Evolutionary conservation across 2,113 vertebrate genomes (phyloP).

Genomic region (Cathartes aura): DNA sequence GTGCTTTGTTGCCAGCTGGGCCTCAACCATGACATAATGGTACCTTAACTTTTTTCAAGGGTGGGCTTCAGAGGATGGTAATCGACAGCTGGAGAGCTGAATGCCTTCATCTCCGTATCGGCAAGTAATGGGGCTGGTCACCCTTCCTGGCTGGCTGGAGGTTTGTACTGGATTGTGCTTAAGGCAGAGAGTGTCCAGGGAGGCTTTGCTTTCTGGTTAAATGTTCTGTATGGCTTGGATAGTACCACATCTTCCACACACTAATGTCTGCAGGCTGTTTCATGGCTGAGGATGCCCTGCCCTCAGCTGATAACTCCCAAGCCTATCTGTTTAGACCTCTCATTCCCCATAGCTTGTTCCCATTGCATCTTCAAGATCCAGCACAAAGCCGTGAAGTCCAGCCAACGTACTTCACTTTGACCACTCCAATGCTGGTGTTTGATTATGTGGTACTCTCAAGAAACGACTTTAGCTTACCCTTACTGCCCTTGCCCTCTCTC

Average conservation of each 20-base stretch:
- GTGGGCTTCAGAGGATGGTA: neutral
- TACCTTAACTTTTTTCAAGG: neutral
- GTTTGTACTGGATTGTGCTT: neutral
- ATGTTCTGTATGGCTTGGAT: neutral
- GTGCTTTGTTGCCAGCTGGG: too few relatives aligned
- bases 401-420: neutral
- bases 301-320: neutral
- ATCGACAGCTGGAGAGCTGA: neutral
- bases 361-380: neutral
- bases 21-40: too few relatives aligned
- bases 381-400: neutral
- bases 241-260: neutral
- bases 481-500: neutral
- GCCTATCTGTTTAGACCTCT: neutral
- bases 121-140: neutral
- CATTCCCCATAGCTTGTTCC: neutral
- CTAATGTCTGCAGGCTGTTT: neutral
- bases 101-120: neutral
- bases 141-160: neutral
- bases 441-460: neutral
- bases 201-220: neutral
- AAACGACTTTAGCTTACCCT: neutral
- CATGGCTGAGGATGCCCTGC: neutral
- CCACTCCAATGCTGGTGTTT: neutral
- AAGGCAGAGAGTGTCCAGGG: neutral